These are phyloP conservation scores for Alaudala cheleensis DNA, from an alignment of 2,113 vertebrate species.

Conservation along the genomic window DNA sequence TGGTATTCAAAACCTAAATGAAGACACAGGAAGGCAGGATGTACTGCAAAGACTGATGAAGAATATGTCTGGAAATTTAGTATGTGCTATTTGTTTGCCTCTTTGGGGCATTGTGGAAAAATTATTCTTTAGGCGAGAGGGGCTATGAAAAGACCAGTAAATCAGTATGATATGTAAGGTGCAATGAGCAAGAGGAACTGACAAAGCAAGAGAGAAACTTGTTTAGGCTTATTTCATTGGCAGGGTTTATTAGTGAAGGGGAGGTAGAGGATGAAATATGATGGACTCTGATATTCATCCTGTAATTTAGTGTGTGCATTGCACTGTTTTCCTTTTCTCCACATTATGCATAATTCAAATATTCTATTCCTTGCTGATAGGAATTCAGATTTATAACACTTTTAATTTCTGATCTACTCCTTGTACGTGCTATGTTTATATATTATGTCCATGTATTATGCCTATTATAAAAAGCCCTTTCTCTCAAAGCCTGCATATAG, in stretches of 20 bases:
- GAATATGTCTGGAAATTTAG: not conserved
- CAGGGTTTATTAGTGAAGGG: not conserved
- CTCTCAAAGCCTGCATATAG: not conserved
- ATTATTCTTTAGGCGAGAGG: not conserved
- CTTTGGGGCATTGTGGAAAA: not conserved
- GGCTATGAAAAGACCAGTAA: not conserved
- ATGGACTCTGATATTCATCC: not conserved
- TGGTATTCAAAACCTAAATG: not conserved
- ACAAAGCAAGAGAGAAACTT: not conserved
- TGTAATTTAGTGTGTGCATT: not conserved
- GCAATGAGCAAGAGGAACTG: not conserved
- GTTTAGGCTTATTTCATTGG: not conserved
- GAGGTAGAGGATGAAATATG: constrained; percentile 5
- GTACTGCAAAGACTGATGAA: not conserved
- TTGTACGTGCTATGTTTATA: not conserved
- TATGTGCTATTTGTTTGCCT: not conserved
- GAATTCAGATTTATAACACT: constrained; percentile 22
- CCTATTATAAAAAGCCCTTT: not conserved
- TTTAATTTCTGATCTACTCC: constrained; percentile 37
- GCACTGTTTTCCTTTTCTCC: not conserved
- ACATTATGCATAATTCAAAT: constrained; percentile 1
- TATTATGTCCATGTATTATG: not conserved
- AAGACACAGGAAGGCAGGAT: not conserved
- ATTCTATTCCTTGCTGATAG: not conserved
- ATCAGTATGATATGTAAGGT: not conserved